Conservation (phyloP, 37 sponge, comb jelly and placozoan species). For the Mnemiopsis leidyi region DNA sequence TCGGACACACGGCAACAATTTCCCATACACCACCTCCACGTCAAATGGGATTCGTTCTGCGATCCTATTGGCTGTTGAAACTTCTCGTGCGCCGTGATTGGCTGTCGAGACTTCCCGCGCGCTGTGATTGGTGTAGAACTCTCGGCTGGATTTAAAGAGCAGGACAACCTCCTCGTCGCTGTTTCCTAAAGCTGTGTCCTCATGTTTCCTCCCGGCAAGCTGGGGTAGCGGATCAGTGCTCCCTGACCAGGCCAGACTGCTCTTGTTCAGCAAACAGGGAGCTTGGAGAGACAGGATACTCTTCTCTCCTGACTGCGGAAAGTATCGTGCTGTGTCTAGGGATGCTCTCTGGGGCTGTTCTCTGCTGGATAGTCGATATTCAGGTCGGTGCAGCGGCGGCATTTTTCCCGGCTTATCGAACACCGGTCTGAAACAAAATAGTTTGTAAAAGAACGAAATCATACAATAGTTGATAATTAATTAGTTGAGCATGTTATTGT, state of each 20-base stretch:
- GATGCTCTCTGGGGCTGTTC: not conserved
- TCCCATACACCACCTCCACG: not conserved
- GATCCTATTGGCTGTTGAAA: not conserved
- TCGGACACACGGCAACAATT: not conserved
- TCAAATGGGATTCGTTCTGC: too few relatives aligned
- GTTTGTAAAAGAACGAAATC: too few relatives aligned
- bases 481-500: too few relatives aligned
- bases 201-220: not conserved
- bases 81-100: not conserved
- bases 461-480: too few relatives aligned
- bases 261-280: not conserved
- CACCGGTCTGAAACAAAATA: not conserved
- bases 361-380: not conserved
- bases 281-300: not conserved
- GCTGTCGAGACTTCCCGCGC: not conserved
- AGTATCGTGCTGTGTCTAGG: too few relatives aligned
- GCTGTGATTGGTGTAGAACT: not conserved
- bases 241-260: not conserved
- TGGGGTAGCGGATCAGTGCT: not conserved
- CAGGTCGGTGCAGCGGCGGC: not conserved
- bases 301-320: not conserved
- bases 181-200: not conserved
- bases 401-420: not conserved
- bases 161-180: not conserved
- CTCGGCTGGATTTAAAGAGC: not conserved